Percentiles rank a stretch among this genome's conserved stretches.
Evolutionary conservation across 2,888 invertebrate species (phyloP).

Genomic region (Sesia bembeciformis): DNA sequence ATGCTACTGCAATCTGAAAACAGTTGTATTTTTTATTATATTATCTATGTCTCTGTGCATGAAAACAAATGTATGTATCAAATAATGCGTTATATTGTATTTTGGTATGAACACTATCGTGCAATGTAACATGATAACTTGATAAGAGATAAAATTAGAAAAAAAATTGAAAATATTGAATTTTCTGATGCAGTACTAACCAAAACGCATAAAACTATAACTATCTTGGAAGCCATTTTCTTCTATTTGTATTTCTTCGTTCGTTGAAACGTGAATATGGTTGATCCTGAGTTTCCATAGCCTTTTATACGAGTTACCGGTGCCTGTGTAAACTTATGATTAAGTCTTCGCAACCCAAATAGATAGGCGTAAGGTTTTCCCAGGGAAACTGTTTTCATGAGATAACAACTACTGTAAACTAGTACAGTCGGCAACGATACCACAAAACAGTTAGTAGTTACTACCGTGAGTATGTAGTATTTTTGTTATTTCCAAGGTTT

Average conservation of each 20-base stretch:
- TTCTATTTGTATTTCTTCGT: conserved; percentile 16
- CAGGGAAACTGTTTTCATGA: conserved; percentile 30
- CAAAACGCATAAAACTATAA: conserved; percentile 40
- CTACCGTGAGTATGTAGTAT: too few species aligned
- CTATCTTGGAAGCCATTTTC: conserved; percentile 47
- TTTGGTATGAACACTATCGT: too few species aligned
- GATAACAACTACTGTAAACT: conserved; percentile 26
- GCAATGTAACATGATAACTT: too few species aligned
- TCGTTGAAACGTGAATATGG: conserved; percentile 2
- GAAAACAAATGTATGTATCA: too few species aligned
- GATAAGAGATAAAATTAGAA: too few species aligned
- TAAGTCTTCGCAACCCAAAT: conserved; percentile 22
- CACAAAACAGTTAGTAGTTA: too few species aligned
- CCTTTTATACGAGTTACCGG: conserved; percentile 47
- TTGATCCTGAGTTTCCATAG: background rate
- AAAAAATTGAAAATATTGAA: background rate
- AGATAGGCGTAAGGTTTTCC: conserved; percentile 49
- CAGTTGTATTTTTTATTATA: background rate
- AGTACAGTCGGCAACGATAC: conserved; percentile 20
- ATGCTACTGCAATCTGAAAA: conserved; percentile 35
- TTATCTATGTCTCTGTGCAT: background rate
- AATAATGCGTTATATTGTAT: too few species aligned
- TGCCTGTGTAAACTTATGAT: conserved; percentile 26
- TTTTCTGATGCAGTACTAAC: conserved; percentile 29
- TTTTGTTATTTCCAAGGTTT: too few species aligned